A percentile compares a stretch with the other conserved stretches of the same genome.
Evolutionary conservation across 2,888 invertebrate genomes (phyloP).

Genomic region (Steinernema scapterisci): DNA sequence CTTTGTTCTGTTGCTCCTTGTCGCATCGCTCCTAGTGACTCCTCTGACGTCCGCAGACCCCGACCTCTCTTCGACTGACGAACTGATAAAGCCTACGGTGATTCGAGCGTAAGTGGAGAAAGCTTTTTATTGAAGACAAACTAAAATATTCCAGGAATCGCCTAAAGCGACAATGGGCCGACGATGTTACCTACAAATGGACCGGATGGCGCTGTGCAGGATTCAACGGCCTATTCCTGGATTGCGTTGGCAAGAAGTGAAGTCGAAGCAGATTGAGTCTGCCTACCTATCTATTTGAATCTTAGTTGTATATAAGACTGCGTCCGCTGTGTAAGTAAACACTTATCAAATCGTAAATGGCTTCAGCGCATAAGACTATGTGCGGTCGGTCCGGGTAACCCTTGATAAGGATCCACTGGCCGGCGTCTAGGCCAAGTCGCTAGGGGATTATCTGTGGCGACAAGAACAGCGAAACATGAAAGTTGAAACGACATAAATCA

Average conservation of each 20-base stretch:
- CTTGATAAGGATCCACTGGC: too few species aligned
- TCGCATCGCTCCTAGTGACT: neutral
- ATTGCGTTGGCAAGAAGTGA: constrained; percentile 7
- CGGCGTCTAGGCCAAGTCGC: too few species aligned
- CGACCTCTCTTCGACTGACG: neutral
- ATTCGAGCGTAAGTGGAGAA: neutral
- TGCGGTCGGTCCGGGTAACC: too few species aligned
- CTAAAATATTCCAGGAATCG: neutral
- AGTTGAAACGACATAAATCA: too few species aligned
- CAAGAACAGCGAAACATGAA: too few species aligned
- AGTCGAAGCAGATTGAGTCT: too few species aligned
- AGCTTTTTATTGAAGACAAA: neutral
- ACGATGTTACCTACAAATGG: neutral
- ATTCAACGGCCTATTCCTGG: neutral
- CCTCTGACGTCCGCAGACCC: neutral
- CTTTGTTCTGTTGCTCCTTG: neutral
- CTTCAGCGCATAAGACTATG: too few species aligned
- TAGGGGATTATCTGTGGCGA: too few species aligned
- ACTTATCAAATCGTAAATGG: too few species aligned
- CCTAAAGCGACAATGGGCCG: neutral
- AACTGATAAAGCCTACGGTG: neutral
- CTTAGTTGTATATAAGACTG: too few species aligned
- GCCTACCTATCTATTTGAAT: too few species aligned
- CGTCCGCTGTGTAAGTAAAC: too few species aligned
- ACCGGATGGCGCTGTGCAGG: constrained; percentile 15